phyloP scores from a whole-genome alignment of 2,888 invertebrate species.

The Mechanitis mazaeus region DNA sequence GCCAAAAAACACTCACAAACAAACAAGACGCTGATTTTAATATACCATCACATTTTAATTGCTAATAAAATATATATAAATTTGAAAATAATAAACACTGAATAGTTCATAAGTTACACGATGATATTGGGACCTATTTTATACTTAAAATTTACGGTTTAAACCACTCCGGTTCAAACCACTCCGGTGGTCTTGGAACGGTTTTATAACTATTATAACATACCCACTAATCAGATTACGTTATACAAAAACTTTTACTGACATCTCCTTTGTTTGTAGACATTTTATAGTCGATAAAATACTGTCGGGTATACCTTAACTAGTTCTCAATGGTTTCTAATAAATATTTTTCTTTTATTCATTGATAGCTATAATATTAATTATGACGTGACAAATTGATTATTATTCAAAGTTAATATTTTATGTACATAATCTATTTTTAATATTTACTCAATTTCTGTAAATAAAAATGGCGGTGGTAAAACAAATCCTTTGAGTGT shows the following conservation, averaged over 20 bases:
- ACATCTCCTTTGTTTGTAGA: conserved; percentile 25
- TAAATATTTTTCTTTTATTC: not conserved
- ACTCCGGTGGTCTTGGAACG: conserved; percentile 25
- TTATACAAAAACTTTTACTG: conserved; percentile 22
- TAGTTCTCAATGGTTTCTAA: not conserved
- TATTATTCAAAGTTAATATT: too few relatives aligned
- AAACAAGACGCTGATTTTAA: too few relatives aligned
- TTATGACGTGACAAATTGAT: not conserved
- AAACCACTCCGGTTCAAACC: conserved; percentile 21
- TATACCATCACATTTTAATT: too few relatives aligned
- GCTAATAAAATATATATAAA: too few relatives aligned
- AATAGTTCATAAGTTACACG: not conserved
- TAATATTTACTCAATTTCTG: not conserved
- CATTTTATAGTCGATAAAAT: conserved; percentile 10
- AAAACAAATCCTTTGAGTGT: not conserved
- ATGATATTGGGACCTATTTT: not conserved
- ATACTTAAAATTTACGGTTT: conserved; percentile 5
- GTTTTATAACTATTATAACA: conserved; percentile 22
- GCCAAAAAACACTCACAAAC: too few relatives aligned
- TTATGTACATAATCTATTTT: not conserved
- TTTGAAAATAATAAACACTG: too few relatives aligned
- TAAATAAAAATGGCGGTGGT: not conserved
- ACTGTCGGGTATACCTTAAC: not conserved
- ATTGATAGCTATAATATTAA: not conserved
- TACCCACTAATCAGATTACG: conserved; percentile 31